Evolutionary conservation across 2,113 vertebrate genomes (phyloP), one percentile per base, ranked within the genome.

Genomic region (Tychaedon coryphoeus): DNA sequence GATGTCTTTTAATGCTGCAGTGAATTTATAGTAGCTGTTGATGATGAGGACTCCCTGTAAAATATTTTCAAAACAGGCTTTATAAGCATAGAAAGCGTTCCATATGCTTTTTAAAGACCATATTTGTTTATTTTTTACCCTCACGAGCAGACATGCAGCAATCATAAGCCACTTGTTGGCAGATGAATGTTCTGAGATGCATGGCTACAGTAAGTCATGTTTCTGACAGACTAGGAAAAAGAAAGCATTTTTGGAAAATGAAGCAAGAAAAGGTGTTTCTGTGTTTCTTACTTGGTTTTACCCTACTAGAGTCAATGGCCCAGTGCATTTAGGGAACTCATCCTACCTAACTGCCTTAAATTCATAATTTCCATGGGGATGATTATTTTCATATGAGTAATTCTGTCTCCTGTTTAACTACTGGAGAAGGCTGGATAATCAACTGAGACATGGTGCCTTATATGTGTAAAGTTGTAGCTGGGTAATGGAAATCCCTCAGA

Each of bases 81-180:
- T 24, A 16, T 36, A 53, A n/a, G 17, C 43, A 36, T 36, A 26
- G 45, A 66, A 86, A 2, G 22, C 47, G 88, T 72, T n/a, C 6
- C 11, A 26, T 31, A 28, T 1, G 0, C 38, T 80, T 34, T 6
- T 64, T 16, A 73, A 69, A 73, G 5, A 50, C 3, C 4, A 47
- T 6, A 2, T 34, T 81, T 3, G 0, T 38, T 54, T 54, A n/a
- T 69, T 8, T 33, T 22, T 72, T 74, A 50, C 26, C 33, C 10
- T 34, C 29, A 53, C 24, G 53, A 65, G 14, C 23, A 76, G 50
- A 65, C 26, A 38, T 51, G 20, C 12, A 70, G 17, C 23, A 50
- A 81, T 0, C 29, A 33, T 16, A 29, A 83, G 12, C 38, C 6
- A 38, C 12, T 70, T 0, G 0, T 14, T 81, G 10, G 34, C 22